Evolutionary conservation across 2,113 vertebrate genomes (phyloP), one percentile per base, ranked within the genome.

Genomic region (Oryzias melastigma): DNA sequence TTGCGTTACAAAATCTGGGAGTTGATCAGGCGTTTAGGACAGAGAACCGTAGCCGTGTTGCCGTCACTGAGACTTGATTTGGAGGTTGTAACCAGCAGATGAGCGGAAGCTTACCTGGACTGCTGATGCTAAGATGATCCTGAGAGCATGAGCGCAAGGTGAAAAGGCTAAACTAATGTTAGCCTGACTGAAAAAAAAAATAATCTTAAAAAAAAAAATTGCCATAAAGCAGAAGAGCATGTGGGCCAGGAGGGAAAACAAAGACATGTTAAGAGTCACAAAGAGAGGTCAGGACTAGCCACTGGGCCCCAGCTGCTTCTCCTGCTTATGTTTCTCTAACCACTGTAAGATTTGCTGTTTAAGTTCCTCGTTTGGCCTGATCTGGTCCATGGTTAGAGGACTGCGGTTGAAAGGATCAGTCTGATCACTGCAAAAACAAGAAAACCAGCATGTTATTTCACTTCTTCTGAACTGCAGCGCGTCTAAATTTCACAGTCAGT

Each of bases 361-460:
- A 20, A 99, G 94, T 79, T 98, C 97, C n/a, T 92, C 92, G 64
- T 99, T 98, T 74, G 97, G 94, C 90, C 95, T 93, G 78, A 99
- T 97, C 93, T 99, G 97, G 91, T 99, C 97, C 97, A 99, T 99
- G 49, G 97, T 98, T 50, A 99, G 94, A 47, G 96, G 97, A 81
- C 96, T 99, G 66, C 97, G 95, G 82, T 99, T 99, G 82, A 99
- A 99, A 52, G 97, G 97, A 84, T 99, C 97, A 0, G 97, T 98
- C 92, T 98, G 97, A 88, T 99, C 97, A 1, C 97, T 99, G 83
- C 17, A 83, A 88, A 52, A 12, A 22, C 0, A 77, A 82, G 22
- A 61, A 16, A 8, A 56, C n/a, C 15, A 55, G 52, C 16, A 24
- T 16, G 7, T 52, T 10, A 27, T 3, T 29, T 35, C 10, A 35